Evolutionary conservation across 1,140 invertebrate species (phyloP), one percentile per base, ranked within the genome.

Genomic region (Chlorops oryzae): DNA sequence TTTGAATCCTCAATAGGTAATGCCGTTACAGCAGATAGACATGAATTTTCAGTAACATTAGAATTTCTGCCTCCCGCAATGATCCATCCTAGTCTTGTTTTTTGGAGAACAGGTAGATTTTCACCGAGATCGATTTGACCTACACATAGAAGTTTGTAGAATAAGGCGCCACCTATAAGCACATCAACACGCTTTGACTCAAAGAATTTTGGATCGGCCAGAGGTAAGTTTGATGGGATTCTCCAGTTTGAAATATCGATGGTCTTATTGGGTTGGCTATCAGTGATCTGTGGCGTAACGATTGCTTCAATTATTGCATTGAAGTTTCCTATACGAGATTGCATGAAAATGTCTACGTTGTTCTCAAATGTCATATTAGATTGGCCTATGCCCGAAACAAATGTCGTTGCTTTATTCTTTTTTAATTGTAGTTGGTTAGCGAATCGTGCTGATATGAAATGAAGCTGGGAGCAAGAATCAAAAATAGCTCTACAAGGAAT

Each of bases 71-170:
- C 21, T 22, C 60, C 58, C 13, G 54, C 23, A 12, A 70, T 35
- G 18, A 70, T 51, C 65, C 63, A 70, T 9, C 65, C 67, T 1
- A 70, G 49, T 38, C 35, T 22, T 9, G 63, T 63, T 35, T 65
- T 64, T 56, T 70, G 66, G 15, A 68, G 44, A 17, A 54, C 54
- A 6, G 63, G 63, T 43, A 50, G 37, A 51, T 56, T 45, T 28
- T 52, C 50, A 21, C 51, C 56, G 10, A 65, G 46, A 20, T 24
- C 42, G n/a, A 65, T 61, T 56, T 61, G 61, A 13, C 55, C 57
- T 22, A 51, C 39, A 12, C 35, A 54, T 20, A 59, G 23, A 18
- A 59, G 35, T 5, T 57, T 20, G 12, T 38, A 50, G 50, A 44
- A 41, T 15, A 58, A 22, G 34, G 55, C 57, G 17, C 57, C 59